A percentile compares a stretch with the other conserved stretches of the same genome.
These are phyloP conservation scores for Seriola rivoliana DNA, from an alignment of 2,113 vertebrate species.

Conservation along the genomic window DNA sequence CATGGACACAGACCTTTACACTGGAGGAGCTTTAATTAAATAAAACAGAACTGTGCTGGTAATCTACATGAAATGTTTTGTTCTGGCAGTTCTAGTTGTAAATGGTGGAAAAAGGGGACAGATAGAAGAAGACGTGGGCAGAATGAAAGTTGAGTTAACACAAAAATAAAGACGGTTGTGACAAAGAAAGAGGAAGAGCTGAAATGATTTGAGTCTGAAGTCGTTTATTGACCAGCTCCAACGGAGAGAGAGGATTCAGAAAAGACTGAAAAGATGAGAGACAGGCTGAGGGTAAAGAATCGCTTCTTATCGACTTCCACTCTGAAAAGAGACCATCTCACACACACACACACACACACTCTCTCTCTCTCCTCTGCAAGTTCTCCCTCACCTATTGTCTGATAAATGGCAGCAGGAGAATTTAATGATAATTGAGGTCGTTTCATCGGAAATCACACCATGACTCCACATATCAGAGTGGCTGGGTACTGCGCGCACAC, in stretches of 20 bases:
- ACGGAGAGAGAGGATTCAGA: background rate
- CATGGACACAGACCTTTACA: too few species aligned
- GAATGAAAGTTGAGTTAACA: background rate
- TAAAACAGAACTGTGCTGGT: too few species aligned
- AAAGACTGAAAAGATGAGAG: slow-evolving; percentile 8
- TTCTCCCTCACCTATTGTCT: slow-evolving; percentile 18
- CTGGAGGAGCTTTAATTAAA: too few species aligned
- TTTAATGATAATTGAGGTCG: slow-evolving; percentile 52
- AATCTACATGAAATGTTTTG: too few species aligned
- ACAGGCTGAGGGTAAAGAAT: slow-evolving; percentile 20
- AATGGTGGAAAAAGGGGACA: background rate
- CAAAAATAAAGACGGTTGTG: background rate
- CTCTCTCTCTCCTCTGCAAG: background rate
- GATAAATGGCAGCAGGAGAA: slow-evolving; percentile 41
- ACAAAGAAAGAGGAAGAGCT: background rate
- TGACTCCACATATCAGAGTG: slow-evolving; percentile 7
- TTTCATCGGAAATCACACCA: slow-evolving; percentile 58
- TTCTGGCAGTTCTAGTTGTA: too few species aligned
- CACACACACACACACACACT: background rate
- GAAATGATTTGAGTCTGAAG: background rate
- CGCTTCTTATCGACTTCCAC: slow-evolving; percentile 33
- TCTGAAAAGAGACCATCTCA: slow-evolving; percentile 5
- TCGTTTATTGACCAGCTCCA: slow-evolving; percentile 31
- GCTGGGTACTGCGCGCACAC: background rate
- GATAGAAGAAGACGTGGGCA: background rate